Base-by-base conservation (phyloP, 2,113 vertebrate genomes). In the Dromas ardeola region DNA sequence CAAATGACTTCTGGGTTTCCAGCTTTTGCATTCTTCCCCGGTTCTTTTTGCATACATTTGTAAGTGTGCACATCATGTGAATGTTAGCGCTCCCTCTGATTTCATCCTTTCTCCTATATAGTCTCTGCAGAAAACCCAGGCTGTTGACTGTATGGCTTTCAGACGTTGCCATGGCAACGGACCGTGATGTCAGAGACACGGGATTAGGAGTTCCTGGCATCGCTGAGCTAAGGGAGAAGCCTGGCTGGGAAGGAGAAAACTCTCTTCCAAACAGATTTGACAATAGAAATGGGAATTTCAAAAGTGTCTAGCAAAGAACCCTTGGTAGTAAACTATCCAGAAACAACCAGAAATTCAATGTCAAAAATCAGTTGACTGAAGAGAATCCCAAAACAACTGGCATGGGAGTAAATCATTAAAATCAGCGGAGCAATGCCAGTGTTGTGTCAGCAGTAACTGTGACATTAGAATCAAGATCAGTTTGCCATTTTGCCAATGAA, bases 171-270 rank as follows among this genome's bases (percentile, higher is more conserved):
- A 36, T 65, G 76, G 70, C n/a, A 82, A 94, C 5, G 18, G 50
- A 32, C 59, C 2, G 0, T 93, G 87, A 81, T 90, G 76, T 94
- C 87, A 93, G 74, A 71, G 72, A 87, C 69, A 81, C 0, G 12
- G 81, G 90, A 96, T 93, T 92, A 93, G 90, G 69, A 95, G 79
- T 70, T 95, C 67, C 87, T 63, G 69, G 73, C 34, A 86, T 21
- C 0, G 0, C 30, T 77, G 32, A 90, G n/a, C 65, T 78, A 69
- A 90, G 80, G 86, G 56, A 88, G 77, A 90, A 29, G 55, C 47
- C 67, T 85, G 82, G n/a, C 88, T 87, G 62, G 42, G 63, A 95
- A 82, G 55, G 63, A 90, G 74, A 86, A 81, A 87, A 69, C 73
- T 93, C 87, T 55, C 84, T 76, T 90, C 78, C 50, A 61, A 92